Percentiles rank a stretch among this genome's conserved stretches.
These are phyloP conservation scores for Ptychochromis oligacanthus DNA, from an alignment of 2,113 vertebrate genomes.

Conservation along the genomic window DNA sequence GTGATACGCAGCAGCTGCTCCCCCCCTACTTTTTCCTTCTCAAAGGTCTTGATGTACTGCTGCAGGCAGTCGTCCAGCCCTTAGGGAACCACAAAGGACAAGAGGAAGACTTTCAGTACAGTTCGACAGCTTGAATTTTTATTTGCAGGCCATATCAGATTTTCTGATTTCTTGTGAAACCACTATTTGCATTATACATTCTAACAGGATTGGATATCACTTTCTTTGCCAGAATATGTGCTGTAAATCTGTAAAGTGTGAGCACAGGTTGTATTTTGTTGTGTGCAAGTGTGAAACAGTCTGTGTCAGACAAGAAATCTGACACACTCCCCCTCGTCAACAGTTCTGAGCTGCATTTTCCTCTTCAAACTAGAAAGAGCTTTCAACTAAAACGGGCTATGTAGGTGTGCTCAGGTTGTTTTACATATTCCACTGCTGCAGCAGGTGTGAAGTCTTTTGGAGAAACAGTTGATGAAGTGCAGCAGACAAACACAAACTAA, in stretches of 20 bases:
- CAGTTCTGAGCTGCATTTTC: slow-evolving; percentile 35
- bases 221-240: slow-evolving; percentile 22
- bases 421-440: slow-evolving; percentile 47
- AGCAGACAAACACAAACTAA: slow-evolving; percentile 17
- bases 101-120: slow-evolving; percentile 31
- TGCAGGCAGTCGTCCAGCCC: slow-evolving; percentile 84
- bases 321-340: slow-evolving; percentile 41
- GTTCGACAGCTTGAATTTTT: not conserved
- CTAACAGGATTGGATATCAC: not conserved
- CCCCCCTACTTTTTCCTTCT: slow-evolving; percentile 82
- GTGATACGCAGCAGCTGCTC: slow-evolving; percentile 84
- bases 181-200: slow-evolving; percentile 24
- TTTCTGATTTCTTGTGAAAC: slow-evolving; percentile 26
- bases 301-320: slow-evolving; percentile 32
- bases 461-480: slow-evolving; percentile 23
- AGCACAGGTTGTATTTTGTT: slow-evolving; percentile 33
- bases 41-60: slow-evolving; percentile 85
- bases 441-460: slow-evolving; percentile 51
- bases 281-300: slow-evolving; percentile 36
- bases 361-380: slow-evolving; percentile 24
- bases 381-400: slow-evolving; percentile 17
- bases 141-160: not conserved
- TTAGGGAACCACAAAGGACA: slow-evolving; percentile 44
- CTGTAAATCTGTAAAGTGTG: slow-evolving; percentile 26
- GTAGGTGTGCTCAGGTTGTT: slow-evolving; percentile 37